Evolutionary conservation across 2,888 invertebrate species (phyloP).

Genomic region (Xestia xanthographa): DNA sequence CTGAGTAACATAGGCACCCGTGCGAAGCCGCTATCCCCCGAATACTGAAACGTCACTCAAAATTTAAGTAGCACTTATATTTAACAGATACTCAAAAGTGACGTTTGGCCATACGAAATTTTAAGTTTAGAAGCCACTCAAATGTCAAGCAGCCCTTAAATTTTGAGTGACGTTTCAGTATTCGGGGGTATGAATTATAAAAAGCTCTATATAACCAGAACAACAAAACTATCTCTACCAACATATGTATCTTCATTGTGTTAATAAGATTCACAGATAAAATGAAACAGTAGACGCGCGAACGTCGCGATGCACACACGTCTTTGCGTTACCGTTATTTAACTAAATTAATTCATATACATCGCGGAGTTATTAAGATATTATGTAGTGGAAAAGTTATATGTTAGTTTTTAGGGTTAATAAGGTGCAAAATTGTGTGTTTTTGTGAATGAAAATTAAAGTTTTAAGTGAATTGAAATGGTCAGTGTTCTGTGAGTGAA

Average conservation of each 20-base stretch:
- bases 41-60: too few relatives aligned
- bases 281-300: constrained; percentile 30
- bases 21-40: too few relatives aligned
- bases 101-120: too few relatives aligned
- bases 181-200: too few relatives aligned
- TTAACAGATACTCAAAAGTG: too few relatives aligned
- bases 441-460: background rate
- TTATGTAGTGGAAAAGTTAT: background rate
- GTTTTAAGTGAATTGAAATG: background rate
- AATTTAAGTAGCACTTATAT: too few relatives aligned
- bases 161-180: too few relatives aligned
- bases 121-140: too few relatives aligned
- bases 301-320: background rate
- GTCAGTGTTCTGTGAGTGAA: background rate
- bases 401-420: background rate
- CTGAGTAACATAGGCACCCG: too few relatives aligned
- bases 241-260: background rate
- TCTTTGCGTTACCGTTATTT: fast-evolving
- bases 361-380: constrained; percentile 20
- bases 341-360: background rate
- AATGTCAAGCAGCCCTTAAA: too few relatives aligned
- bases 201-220: background rate
- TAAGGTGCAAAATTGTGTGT: background rate
- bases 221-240: background rate
- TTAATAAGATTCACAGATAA: background rate